Base-by-base conservation (phyloP, 2,113 vertebrate genomes). In the Mirza zaza region DNA sequence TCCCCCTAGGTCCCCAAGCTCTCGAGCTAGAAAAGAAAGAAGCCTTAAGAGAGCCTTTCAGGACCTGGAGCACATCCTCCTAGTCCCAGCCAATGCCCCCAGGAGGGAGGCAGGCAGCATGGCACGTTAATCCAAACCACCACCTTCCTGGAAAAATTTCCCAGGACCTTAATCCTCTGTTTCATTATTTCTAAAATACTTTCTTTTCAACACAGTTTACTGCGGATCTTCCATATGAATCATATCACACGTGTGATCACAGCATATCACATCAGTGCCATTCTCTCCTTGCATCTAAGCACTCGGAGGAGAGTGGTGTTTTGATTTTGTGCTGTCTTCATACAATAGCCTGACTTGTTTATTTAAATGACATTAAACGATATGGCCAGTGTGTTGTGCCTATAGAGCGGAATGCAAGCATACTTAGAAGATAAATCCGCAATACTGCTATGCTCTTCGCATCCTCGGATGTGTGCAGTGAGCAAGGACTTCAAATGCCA, bases 401-500 rank as follows among this genome's bases (percentile, higher is more conserved):
- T 77, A 50, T 90, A 67, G 34, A 32, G 92, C 77, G 8, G 34
- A 88, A 55, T 25, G 50, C 48, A 23, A 81, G 14, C 3, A 8
- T 1, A 0, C 57, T 68, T 21, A 17, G 57, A 10, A 17, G 71
- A 29, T 9, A 59, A 91, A 73, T 9, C 70, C 36, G 55, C 13
- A 55, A 34, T n/a, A 50, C 23, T 27, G 3, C 80, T 36, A 13
- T 34, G 81, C 42, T 76, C 34, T 82, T 76, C 83, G 92, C 52
- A 55, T 75, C 85, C 23, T 3, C 6, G 59, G 67, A 80, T 6
- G 25, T 27, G 59, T 45, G 48, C 77, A 61, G 1, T 21, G 25
- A 87, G 86, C 23, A 45, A 95, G 65, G 90, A 70, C 86, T 97
- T 92, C 27, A 73, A 55, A 63, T 18, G 52, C 23, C 27, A 20